Evolutionary conservation across 2,888 invertebrate species (phyloP), one percentile per base, ranked within the genome.

Genomic region (Cryptus viduatorius): DNA sequence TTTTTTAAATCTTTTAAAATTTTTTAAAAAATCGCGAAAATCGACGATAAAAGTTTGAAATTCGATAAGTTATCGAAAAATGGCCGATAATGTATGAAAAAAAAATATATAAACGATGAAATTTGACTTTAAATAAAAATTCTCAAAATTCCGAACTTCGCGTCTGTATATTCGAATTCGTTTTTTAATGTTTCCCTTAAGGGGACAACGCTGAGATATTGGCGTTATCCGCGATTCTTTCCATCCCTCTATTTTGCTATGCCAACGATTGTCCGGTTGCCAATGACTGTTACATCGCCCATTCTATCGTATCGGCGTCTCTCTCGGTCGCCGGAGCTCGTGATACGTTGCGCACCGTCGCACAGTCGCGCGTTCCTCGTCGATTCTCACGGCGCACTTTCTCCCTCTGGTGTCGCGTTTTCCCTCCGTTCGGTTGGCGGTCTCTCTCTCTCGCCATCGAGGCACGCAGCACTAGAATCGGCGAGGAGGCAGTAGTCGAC

Each of bases 401-500:
- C 46, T 50, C 71, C 61, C 82, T 61, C 61, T 61, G 61, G 29
- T n/a, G 29, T 61, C 59, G 65, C 16, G 65, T 56, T 56, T 31
- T 50, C 73, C 75, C 42, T 72, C 72, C 10, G 12, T 14, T 50
- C 24, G 31, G n/a, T 67, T 69, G 72, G 59, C 61, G 8, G 3
- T 61, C 12, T 67, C 65, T 76, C 42, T 69, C 76, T 29, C 73
- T 59, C 29, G 50, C 48, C 59, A 59, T 24, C 72, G 78, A 56
- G 83, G 79, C 69, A 79, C 72, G 69, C 42, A 59, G 69, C 73
- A 75, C 50, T 64, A 50, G 65, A 81, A 64, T 64, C 72, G 37
- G 68, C 42, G 76, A 76, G 59, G 67, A 56, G 76, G 31, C 78
- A 75, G 81, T 79, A 81, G 81, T 84, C 84, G 78, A 79, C 81